Conservation (phyloP, 2,888 invertebrate genomes). For the Acleris holmiana region DNA sequence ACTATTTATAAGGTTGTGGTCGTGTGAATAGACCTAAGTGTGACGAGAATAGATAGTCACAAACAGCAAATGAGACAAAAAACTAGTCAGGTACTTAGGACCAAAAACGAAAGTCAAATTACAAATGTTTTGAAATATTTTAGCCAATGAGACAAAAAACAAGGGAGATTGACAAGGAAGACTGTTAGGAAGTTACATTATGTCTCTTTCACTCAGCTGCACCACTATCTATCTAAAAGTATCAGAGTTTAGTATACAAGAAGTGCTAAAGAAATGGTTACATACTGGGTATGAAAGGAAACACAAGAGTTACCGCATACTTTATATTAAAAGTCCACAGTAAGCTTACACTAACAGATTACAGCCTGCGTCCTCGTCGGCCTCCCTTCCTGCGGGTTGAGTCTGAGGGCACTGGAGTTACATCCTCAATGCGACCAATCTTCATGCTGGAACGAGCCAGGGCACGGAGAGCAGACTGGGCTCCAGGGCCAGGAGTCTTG, state of each 20-base stretch:
- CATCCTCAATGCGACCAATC: constrained; percentile 99
- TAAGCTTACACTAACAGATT: constrained; percentile 84
- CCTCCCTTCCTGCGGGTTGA: constrained; percentile 99
- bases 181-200: no score
- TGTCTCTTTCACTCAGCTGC: not conserved
- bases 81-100: no score
- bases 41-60: no score
- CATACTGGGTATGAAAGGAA: constrained; percentile 45
- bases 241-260: no score
- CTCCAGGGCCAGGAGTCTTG: constrained; percentile 99
- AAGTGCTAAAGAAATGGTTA: no score
- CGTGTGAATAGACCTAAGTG: no score
- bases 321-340: constrained; percentile 76
- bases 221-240: not conserved
- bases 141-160: no score
- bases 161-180: no score
- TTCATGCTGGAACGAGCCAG: constrained; percentile 99
- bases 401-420: constrained; percentile 99
- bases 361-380: constrained; percentile 99
- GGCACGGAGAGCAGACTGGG: constrained; percentile 98
- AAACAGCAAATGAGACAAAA: no score
- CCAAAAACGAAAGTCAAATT: no score
- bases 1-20: no score
- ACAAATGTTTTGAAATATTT: no score
- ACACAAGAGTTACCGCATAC: constrained; percentile 60